Conservation (phyloP, 2,797 vertebrate genomes). For the Agapornis canus region DNA sequence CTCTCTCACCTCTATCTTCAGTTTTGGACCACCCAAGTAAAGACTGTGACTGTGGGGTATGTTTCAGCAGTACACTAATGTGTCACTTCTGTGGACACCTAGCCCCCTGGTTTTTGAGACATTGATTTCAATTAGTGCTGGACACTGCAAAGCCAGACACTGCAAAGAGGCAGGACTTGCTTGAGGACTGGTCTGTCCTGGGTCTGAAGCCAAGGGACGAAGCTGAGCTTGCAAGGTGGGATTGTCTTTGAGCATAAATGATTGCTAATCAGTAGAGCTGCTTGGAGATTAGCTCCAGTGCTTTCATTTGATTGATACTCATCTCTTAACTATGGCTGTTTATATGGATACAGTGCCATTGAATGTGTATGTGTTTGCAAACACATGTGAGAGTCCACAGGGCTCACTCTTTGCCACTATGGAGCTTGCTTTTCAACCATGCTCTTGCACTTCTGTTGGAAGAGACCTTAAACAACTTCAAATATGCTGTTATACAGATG, state of each 20-base stretch:
- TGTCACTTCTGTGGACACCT: neutral
- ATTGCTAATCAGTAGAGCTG: neutral
- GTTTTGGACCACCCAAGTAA: neutral
- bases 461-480: neutral
- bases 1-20: neutral
- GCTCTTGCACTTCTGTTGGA: neutral
- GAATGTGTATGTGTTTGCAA: neutral
- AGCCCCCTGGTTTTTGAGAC: neutral
- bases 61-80: neutral
- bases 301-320: neutral
- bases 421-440: neutral
- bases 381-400: neutral
- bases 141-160: neutral
- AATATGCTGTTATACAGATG: neutral
- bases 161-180: neutral
- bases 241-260: neutral
- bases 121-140: neutral
- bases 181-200: neutral
- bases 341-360: neutral
- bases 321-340: neutral
- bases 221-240: slow-evolving; percentile 44
- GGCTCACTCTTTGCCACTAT: neutral
- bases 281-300: neutral
- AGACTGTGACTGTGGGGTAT: neutral
- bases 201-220: neutral